These are phyloP conservation scores for Globia sparganii DNA, from an alignment of 2,888 invertebrate genomes.

Conservation along the genomic window DNA sequence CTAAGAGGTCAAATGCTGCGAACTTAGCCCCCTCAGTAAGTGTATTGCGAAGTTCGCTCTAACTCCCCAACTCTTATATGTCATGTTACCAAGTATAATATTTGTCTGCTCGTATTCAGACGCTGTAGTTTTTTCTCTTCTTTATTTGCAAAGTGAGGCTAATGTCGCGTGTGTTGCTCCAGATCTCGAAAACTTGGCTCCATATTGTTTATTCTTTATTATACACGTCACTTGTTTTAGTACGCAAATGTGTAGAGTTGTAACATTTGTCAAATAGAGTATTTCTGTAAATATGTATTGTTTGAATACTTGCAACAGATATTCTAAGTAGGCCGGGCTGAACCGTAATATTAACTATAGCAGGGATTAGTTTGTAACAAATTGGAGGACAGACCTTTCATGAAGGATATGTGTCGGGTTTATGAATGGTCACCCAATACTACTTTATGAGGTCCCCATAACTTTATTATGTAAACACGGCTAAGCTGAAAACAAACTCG, in stretches of 20 bases:
- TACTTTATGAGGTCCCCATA: constrained; percentile 47
- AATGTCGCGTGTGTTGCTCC: constrained; percentile 67
- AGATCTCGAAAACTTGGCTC: constrained; percentile 63
- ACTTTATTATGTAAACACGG: constrained; percentile 34
- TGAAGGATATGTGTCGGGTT: constrained; percentile 59
- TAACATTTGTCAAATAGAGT: constrained; percentile 43
- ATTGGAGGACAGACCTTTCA: constrained; percentile 54
- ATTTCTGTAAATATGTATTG: constrained; percentile 55
- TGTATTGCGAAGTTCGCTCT: constrained; percentile 80
- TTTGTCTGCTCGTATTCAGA: constrained; percentile 66
- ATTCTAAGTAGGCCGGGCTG: constrained; percentile 30
- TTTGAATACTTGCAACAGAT: constrained; percentile 39
- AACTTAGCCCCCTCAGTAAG: constrained; percentile 78
- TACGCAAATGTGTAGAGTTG: constrained; percentile 33
- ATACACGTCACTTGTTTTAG: constrained; percentile 45
- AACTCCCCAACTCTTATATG: constrained; percentile 71
- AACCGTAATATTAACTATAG: constrained; percentile 54
- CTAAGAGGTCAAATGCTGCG: constrained; percentile 78
- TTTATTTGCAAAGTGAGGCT: constrained; percentile 67
- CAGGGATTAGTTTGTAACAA: constrained; percentile 55
- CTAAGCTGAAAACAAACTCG: constrained; percentile 29
- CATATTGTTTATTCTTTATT: constrained; percentile 73
- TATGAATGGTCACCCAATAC: constrained; percentile 48
- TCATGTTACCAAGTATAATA: constrained; percentile 66
- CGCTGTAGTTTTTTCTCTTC: constrained; percentile 68